Percentiles rank a stretch among this genome's conserved stretches.
These are phyloP conservation scores for Chelmon rostratus DNA, from an alignment of 2,797 vertebrate species.

Conservation along the genomic window DNA sequence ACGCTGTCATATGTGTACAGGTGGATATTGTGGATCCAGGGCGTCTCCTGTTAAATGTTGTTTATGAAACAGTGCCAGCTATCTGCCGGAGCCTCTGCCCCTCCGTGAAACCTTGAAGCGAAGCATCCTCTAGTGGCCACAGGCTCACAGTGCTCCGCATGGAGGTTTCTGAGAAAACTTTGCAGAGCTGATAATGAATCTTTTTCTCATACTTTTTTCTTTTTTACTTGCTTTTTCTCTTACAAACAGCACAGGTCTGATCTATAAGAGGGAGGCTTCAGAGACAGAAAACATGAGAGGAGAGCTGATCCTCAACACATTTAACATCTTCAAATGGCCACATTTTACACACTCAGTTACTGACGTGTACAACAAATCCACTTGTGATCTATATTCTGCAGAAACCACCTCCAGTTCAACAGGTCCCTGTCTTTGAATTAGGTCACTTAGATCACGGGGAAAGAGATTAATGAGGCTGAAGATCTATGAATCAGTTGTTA, in stretches of 20 bases:
- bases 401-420: neutral
- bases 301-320: neutral
- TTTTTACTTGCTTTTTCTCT: neutral
- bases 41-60: slow-evolving; percentile 60
- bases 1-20: slow-evolving; percentile 57
- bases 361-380: neutral
- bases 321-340: neutral
- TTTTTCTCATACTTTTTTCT: neutral
- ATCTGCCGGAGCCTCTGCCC: slow-evolving; percentile 1
- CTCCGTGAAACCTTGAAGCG: neutral
- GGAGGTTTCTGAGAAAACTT: neutral
- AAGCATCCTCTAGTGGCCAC: slow-evolving; percentile 55
- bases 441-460: neutral
- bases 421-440: neutral
- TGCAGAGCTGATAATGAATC: neutral
- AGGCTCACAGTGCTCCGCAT: slow-evolving; percentile 11
- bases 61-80: slow-evolving; percentile 47
- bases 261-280: neutral
- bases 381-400: neutral
- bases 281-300: too few relatives aligned
- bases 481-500: neutral
- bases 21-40: slow-evolving; percentile 70
- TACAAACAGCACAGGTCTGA: neutral
- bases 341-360: neutral
- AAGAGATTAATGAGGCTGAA: too few relatives aligned